phyloP scores from a whole-genome alignment of 2,797 vertebrate species.

The Pristis pectinata region DNA sequence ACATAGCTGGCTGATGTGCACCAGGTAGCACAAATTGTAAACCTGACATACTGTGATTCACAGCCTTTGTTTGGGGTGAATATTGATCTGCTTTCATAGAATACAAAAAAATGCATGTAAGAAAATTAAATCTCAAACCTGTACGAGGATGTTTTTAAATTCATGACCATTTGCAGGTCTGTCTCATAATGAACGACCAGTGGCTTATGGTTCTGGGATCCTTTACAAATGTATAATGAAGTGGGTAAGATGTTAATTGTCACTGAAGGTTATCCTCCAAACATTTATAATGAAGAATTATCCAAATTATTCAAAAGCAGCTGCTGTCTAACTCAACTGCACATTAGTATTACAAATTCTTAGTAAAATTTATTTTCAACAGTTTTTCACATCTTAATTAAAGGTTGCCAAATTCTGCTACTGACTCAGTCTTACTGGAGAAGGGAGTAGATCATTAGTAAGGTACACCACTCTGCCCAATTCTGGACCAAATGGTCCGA shows the following conservation, averaged over 20 bases:
- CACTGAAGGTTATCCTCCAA: not conserved
- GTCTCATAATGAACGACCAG: not conserved
- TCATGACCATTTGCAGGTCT: not conserved
- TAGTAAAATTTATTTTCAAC: not conserved
- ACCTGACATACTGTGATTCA: not conserved
- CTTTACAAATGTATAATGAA: not conserved
- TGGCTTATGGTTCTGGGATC: not conserved
- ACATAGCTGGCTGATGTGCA: slow-evolving; percentile 32
- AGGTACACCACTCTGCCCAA: not conserved
- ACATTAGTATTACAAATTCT: not conserved
- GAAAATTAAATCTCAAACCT: not conserved
- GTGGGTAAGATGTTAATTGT: not conserved
- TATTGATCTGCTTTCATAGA: not conserved
- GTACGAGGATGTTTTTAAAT: not conserved
- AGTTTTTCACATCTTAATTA: not conserved
- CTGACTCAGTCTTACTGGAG: not conserved
- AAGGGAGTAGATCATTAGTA: not conserved
- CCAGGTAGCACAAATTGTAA: slow-evolving; percentile 1
- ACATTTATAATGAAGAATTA: not conserved
- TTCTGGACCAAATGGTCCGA: not conserved
- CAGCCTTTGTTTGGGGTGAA: slow-evolving; percentile 19
- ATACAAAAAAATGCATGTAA: not conserved
- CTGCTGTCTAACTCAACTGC: not conserved
- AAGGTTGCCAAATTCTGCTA: not conserved
- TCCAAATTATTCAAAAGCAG: not conserved